Conservation (phyloP, 2,797 vertebrate genomes). For the Pangasius djambal region DNA sequence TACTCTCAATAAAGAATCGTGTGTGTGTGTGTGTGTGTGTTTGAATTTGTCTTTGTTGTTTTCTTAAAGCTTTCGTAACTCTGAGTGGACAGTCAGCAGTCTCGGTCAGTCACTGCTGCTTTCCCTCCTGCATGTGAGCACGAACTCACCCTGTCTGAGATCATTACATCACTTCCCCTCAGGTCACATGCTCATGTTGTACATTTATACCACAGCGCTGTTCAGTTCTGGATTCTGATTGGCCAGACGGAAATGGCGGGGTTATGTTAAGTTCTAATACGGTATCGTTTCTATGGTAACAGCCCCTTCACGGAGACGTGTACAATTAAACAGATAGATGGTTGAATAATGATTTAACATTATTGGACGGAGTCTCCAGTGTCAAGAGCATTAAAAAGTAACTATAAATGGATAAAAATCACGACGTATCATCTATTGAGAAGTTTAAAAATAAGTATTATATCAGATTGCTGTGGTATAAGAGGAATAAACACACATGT, state of each 20-base stretch:
- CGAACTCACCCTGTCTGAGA: constrained; percentile 55
- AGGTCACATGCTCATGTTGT: neutral
- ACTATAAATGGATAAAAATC: neutral
- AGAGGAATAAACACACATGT: neutral
- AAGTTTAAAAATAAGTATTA: neutral
- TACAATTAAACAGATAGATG: too few relatives aligned
- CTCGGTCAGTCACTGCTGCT: constrained; percentile 91
- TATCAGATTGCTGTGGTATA: neutral
- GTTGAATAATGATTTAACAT: neutral
- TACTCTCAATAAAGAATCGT: neutral
- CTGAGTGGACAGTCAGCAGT: constrained; percentile 88
- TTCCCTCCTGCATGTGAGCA: constrained; percentile 78
- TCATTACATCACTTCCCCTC: neutral
- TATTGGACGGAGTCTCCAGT: neutral
- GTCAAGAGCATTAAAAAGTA: neutral
- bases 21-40: constrained; percentile 25
- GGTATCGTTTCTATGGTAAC: neutral
- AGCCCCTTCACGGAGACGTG: neutral
- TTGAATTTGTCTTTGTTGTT: constrained; percentile 68
- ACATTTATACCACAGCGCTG: neutral
- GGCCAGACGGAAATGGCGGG: neutral
- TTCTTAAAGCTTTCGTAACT: constrained; percentile 91
- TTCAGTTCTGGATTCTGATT: neutral
- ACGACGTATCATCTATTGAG: neutral
- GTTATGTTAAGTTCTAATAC: neutral